Base-by-base conservation (phyloP, 2,888 invertebrate species). In the Heliconius ismenius region DNA sequence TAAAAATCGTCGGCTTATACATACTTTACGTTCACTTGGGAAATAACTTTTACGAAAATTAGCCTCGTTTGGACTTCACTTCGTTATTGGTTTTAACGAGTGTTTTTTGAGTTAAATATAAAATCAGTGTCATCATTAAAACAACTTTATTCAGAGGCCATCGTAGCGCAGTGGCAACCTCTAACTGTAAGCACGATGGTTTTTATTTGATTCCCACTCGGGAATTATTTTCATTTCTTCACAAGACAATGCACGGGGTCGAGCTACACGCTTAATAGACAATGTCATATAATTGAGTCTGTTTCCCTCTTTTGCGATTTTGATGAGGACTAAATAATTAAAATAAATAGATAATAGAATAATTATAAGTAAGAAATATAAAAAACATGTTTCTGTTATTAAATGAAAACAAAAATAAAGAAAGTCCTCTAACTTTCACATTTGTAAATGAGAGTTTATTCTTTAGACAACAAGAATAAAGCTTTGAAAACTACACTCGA, bases 401-500 rank as follows among this genome's bases (percentile, higher is more conserved):
- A 6, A 58, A 58, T 10, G n/a, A 58, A n/a, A n/a, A 58, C 7
- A 7, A 49, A 49, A 18, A 49, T 18, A 49, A 15, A 49, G n/a
- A n/a, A 58, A 11, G 24, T 39, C n/a, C 0, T 65, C 36, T 13
- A 39, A 65, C 65, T 65, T 65, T 39, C 15, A 65, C n/a, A 65
- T 65, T 65, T 36, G 21, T 36, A n/a, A 18, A 21, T 24, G 13
- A 13, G 4, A 65, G 13, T 39, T 65, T 65, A 39, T 65, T 65
- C 32, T 39, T 39, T 36, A 24, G 11, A 65, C 21, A 65, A 65
- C 65, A 65, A 39, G 65, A 65, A 65, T 24, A n/a, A 36, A 65
- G 65, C n/a, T 65, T 65, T 39, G n/a, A 3, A 32, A 65, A 65
- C 6, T n/a, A 39, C 65, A 65, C 65, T 65, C 36, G n/a, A 65